Conservation (phyloP, 2,113 vertebrate species). For the Sclerurus mexicanus region DNA sequence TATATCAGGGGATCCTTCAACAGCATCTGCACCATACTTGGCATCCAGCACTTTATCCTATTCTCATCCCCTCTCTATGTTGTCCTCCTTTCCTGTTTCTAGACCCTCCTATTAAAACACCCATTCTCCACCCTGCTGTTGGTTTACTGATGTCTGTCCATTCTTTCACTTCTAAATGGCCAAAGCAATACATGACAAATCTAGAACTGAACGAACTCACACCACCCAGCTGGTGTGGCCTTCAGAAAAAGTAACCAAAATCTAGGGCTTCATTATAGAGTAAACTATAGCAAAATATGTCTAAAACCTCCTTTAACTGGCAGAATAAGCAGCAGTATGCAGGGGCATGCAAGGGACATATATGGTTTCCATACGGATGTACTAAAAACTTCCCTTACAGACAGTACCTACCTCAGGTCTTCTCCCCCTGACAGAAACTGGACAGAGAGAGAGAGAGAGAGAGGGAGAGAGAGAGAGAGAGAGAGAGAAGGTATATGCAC, state of each 20-base stretch:
- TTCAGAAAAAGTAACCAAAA: neutral
- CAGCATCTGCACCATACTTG: neutral
- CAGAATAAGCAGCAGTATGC: fast-evolving
- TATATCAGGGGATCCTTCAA: neutral
- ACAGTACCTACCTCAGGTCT: neutral
- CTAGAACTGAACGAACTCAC: fast-evolving
- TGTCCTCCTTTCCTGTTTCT: neutral
- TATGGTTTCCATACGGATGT: neutral
- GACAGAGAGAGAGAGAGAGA: neutral
- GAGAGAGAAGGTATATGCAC: neutral
- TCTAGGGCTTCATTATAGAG: neutral
- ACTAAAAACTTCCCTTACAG: neutral
- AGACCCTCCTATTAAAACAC: neutral
- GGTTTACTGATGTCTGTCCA: neutral
- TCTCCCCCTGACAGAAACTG: neutral
- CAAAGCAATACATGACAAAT: neutral
- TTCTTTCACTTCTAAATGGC: neutral
- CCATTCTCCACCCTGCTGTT: neutral
- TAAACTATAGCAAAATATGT: neutral
- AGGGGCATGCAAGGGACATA: neutral
- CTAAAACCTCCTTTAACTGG: neutral
- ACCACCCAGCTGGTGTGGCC: fast-evolving
- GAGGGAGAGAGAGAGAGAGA: neutral
- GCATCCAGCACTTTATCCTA: neutral
- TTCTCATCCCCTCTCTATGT: neutral